A percentile compares a stretch with the other conserved stretches of the same genome.
Evolutionary conservation across 2,888 invertebrate species (phyloP).

Genomic region (Pollenia griseotomentosa): DNA sequence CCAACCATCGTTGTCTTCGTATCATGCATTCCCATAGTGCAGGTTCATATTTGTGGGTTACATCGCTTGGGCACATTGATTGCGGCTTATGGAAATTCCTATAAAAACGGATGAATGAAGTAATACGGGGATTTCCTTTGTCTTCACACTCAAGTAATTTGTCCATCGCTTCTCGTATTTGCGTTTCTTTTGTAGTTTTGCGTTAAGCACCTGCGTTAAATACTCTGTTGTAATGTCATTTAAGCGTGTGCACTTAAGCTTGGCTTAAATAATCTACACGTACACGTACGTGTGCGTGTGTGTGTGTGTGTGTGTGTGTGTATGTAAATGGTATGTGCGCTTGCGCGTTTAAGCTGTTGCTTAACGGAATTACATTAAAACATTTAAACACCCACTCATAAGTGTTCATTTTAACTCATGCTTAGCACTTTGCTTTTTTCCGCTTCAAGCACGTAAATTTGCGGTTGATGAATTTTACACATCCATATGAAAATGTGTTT

Average conservation of each 20-base stretch:
- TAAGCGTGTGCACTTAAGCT: slow-evolving; percentile 28
- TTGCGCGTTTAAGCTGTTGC: slow-evolving; percentile 39
- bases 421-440: slow-evolving; percentile 62
- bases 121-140: slow-evolving; percentile 58
- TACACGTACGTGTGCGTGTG: background rate
- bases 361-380: slow-evolving; percentile 62
- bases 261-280: slow-evolving; percentile 34
- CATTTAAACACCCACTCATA: slow-evolving; percentile 70
- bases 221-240: background rate
- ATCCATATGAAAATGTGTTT: slow-evolving; percentile 5
- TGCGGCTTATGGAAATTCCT: slow-evolving; percentile 61
- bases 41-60: background rate
- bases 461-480: slow-evolving; percentile 47
- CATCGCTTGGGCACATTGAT: slow-evolving; percentile 34
- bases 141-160: slow-evolving; percentile 17
- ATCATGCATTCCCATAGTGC: background rate
- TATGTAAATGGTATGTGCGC: background rate
- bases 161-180: slow-evolving; percentile 16
- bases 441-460: slow-evolving; percentile 29
- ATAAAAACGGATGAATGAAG: slow-evolving; percentile 65
- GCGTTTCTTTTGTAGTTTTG: background rate
- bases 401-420: slow-evolving; percentile 64
- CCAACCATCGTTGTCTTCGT: slow-evolving; percentile 21
- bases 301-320: too few species aligned
- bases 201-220: slow-evolving; percentile 63